Percentiles rank a stretch among this genome's conserved stretches.
phyloP scores from a whole-genome alignment of 2,797 vertebrate genomes.

The Sciaenops ocellatus region DNA sequence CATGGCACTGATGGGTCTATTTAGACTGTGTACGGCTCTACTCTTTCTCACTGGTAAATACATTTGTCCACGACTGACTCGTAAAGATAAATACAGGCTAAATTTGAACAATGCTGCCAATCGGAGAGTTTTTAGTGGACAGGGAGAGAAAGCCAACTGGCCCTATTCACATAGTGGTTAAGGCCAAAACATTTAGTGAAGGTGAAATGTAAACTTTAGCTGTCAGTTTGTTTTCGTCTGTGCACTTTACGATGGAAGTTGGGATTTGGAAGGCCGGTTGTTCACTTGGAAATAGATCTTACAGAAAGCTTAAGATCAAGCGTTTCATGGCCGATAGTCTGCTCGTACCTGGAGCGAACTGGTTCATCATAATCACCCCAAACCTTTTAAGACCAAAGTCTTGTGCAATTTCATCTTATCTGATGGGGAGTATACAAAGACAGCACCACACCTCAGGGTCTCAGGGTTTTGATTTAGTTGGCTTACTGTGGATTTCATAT shows the following conservation, averaged over 20 bases:
- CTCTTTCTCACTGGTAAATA: conserved; percentile 71
- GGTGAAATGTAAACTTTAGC: conserved; percentile 41
- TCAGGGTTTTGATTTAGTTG: conserved; percentile 52
- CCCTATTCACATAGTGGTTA: conserved; percentile 33
- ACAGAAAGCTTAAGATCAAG: conserved; percentile 1
- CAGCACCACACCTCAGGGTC: conserved; percentile 42
- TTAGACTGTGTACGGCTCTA: conserved; percentile 68
- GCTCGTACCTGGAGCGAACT: conserved; percentile 25
- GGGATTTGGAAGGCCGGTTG: conserved; percentile 19
- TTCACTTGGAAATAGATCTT: conserved; percentile 8
- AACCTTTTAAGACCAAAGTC: conserved; percentile 47
- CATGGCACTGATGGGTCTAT: conserved; percentile 73
- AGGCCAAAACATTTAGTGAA: conserved; percentile 49
- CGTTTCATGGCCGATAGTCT: conserved; percentile 6
- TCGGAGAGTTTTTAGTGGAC: conserved; percentile 36
- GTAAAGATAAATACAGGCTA: conserved; percentile 74
- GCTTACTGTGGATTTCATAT: conserved; percentile 63
- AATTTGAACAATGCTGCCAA: conserved; percentile 63
- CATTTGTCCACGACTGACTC: conserved; percentile 65
- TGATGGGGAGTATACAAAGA: conserved; percentile 41
- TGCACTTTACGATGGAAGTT: conserved; percentile 6
- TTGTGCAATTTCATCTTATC: conserved; percentile 58
- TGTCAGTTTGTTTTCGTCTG: conserved; percentile 36
- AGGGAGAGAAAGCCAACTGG: conserved; percentile 22
- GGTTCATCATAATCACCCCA: conserved; percentile 29